A percentile compares a stretch with the other conserved stretches of the same genome.
phyloP scores from a whole-genome alignment of 2,888 invertebrate genomes.

The Andricus curvator region DNA sequence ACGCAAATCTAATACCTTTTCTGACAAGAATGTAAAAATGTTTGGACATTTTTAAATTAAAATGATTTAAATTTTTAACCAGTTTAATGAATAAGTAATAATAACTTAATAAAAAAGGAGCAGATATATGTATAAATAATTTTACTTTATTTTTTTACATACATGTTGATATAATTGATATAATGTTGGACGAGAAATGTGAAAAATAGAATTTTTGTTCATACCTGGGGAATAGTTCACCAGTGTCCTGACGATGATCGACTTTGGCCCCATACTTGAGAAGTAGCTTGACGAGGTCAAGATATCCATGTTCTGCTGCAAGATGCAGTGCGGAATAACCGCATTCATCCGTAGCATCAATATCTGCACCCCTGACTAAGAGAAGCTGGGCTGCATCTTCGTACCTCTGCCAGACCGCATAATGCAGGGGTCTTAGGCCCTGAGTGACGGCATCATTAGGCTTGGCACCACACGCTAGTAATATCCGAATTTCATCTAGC shows the following conservation, averaged over 20 bases:
- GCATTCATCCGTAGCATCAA: constrained; percentile 91
- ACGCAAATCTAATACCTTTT: too few species aligned
- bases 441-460: constrained; percentile 90
- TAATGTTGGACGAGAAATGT: too few species aligned
- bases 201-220: neutral
- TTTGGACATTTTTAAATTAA: too few species aligned
- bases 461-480: constrained; percentile 92
- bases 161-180: too few species aligned
- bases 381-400: constrained; percentile 89
- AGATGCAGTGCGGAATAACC: constrained; percentile 95
- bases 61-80: too few species aligned
- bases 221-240: constrained; percentile 83
- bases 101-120: too few species aligned
- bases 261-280: constrained; percentile 89
- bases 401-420: constrained; percentile 93
- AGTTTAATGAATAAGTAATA: too few species aligned
- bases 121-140: too few species aligned
- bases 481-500: constrained; percentile 90
- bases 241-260: constrained; percentile 87
- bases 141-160: too few species aligned
- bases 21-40: too few species aligned
- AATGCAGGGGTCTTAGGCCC: constrained; percentile 93
- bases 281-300: constrained; percentile 85
- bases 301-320: constrained; percentile 91
- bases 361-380: constrained; percentile 89